phyloP scores from a whole-genome alignment of 92 coral and sea anemone species.

The Phymanthus crucifer region DNA sequence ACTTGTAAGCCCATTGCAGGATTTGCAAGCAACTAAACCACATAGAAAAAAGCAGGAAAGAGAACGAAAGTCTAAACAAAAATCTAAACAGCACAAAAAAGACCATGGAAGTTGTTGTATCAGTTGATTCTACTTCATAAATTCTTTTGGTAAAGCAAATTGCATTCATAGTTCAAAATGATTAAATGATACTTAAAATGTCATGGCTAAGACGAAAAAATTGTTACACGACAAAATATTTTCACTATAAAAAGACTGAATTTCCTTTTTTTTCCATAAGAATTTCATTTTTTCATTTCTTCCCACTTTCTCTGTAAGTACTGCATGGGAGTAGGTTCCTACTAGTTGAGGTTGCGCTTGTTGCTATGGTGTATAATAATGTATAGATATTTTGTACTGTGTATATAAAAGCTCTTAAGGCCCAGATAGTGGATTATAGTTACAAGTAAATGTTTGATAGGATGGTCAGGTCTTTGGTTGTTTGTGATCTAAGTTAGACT shows the following conservation, averaged over 20 bases:
- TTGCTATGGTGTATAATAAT: constrained; percentile 10
- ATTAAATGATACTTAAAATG: too few species aligned
- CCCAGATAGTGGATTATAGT: constrained; percentile 14
- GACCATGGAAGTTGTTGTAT: constrained; percentile 18
- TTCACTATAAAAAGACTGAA: not conserved
- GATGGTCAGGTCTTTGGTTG: constrained; percentile 48
- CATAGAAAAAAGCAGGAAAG: constrained; percentile 11
- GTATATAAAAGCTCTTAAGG: constrained; percentile 19
- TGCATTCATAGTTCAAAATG: not conserved
- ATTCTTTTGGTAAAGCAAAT: not conserved
- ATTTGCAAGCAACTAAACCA: not conserved
- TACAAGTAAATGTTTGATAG: constrained; percentile 36
- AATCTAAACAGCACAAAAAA: constrained; percentile 16
- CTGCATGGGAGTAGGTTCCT: constrained; percentile 13
- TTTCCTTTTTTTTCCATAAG: not conserved
- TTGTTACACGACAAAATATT: not conserved
- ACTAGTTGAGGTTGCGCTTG: not conserved
- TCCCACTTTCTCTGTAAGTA: not conserved
- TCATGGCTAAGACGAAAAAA: not conserved
- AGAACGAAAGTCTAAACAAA: constrained; percentile 7
- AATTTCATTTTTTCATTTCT: not conserved
- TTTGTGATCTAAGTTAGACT: constrained; percentile 33
- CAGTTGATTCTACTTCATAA: not conserved
- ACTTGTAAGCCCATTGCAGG: constrained; percentile 25
- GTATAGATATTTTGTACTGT: constrained; percentile 6